These are phyloP conservation scores for Enteromius radiatus DNA, from an alignment of 2,797 vertebrate genomes.

Conservation along the genomic window DNA sequence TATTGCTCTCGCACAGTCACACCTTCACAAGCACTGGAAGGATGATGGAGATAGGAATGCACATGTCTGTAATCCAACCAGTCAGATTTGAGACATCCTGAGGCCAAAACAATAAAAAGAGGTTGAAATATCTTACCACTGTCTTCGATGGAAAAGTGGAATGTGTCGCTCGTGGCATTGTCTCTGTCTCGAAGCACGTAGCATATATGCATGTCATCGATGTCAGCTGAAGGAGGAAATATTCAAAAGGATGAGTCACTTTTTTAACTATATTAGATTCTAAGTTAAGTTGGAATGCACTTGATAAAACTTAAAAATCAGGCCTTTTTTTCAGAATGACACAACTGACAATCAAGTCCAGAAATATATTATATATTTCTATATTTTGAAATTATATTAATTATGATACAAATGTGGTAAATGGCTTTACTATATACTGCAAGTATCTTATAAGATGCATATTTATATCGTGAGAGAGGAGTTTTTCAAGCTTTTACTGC, in stretches of 20 bases:
- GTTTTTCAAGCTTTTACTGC: neutral
- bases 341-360: neutral
- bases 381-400: neutral
- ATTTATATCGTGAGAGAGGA: neutral
- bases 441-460: neutral
- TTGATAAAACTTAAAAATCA: neutral
- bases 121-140: slow-evolving; percentile 77
- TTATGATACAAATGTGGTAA: neutral
- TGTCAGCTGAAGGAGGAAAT: slow-evolving; percentile 83
- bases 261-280: neutral
- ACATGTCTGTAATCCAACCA: slow-evolving; percentile 15
- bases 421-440: neutral
- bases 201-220: slow-evolving; percentile 94
- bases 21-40: slow-evolving; percentile 25
- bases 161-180: slow-evolving; percentile 88
- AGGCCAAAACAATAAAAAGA: slow-evolving; percentile 24
- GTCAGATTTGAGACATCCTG: slow-evolving; percentile 20
- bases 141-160: slow-evolving; percentile 92
- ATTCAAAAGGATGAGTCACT: slow-evolving; percentile 3
- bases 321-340: neutral
- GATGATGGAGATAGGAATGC: slow-evolving; percentile 11
- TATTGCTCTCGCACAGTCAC: slow-evolving; percentile 36
- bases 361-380: neutral
- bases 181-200: slow-evolving; percentile 85
- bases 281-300: neutral